Conservation (phyloP, 2,113 vertebrate species). For the Panthera tigris region DNA sequence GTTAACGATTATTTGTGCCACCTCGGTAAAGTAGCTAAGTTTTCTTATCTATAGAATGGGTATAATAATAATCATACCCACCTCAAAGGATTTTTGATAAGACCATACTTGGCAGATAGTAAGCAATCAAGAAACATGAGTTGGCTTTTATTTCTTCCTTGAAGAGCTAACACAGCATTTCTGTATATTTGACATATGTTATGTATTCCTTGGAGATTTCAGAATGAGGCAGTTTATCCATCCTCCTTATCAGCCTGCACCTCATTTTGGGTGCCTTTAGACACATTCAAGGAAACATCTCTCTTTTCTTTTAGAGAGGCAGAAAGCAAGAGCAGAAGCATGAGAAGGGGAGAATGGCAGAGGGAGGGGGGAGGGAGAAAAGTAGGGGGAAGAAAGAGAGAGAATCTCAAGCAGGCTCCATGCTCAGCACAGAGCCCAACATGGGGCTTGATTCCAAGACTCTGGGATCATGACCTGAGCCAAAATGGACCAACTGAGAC, state of each 20-base stretch:
- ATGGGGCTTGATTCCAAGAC: no score
- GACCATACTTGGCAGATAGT: neutral
- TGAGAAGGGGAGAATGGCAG: no score
- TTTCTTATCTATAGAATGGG: constrained; percentile 4
- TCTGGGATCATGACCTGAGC: no score
- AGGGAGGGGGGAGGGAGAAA: no score
- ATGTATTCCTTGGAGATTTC: neutral
- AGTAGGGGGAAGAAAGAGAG: no score
- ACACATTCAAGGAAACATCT: neutral
- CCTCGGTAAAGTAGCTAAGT: neutral
- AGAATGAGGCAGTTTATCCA: neutral
- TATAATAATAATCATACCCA: neutral
- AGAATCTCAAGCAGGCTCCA: no score
- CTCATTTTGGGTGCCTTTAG: neutral
- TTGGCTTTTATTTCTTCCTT: constrained; percentile 12
- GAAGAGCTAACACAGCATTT: neutral
- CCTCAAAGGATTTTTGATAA: neutral
- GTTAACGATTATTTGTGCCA: neutral
- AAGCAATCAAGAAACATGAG: neutral
- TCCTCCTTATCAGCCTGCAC: neutral
- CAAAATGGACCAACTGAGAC: no score
- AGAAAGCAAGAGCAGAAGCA: no score
- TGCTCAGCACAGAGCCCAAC: no score
- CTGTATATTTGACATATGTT: neutral
- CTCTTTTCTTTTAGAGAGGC: no score